Base-by-base conservation (phyloP, 2,888 invertebrate species). In the Antheraea assamensis region DNA sequence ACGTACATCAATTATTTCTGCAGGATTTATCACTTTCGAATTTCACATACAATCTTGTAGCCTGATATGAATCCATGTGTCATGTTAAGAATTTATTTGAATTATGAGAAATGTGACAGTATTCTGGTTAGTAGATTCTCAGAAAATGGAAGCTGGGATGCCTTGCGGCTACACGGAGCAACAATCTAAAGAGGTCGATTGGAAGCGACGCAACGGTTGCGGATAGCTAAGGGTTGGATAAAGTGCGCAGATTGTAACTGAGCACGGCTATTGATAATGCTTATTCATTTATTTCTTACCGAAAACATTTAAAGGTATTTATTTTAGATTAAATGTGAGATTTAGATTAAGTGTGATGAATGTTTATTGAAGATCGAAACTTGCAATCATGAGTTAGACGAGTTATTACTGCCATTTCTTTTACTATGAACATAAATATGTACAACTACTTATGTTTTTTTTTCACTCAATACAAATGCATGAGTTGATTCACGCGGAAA, bases 21-120 rank as follows among this genome's bases (percentile, higher is more conserved):
- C 35, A 17, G 27, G 70, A 70, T 35, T 71, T 58, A 71, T 70
- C 72, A 35, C 68, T 73, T 73, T 58, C 42, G 31, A 72, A 30
- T 64, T 64, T 64, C 30, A 64, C 61, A 27, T 64, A 17, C 27
- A 64, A 27, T 10, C 30, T 58, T 58, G 10, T 58, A 58, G 24
- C 24, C 13, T 8, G 61, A 17, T 17, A 27, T 27, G 27, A 10
- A 30, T 58, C 13, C n/a, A n/a, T n/a, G n/a, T n/a, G 24, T 24
- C 27, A 13, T 24, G 24, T 58, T 24, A 58, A 10, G 8, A 55
- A 21, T n/a, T 55, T 55, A 5, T n/a, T 55, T 55, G 7, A n/a
- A 1, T 55, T 21, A 55, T n/a, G 55, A n/a, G 1, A 55, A 1
- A 55, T n/a, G 4, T 55, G 7, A 5, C n/a, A 21, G 4, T 19